A percentile compares a stretch with the other conserved stretches of the same genome.
phyloP scores from a whole-genome alignment of 92 coral and sea anemone genomes.

The Heliopora coerulea region DNA sequence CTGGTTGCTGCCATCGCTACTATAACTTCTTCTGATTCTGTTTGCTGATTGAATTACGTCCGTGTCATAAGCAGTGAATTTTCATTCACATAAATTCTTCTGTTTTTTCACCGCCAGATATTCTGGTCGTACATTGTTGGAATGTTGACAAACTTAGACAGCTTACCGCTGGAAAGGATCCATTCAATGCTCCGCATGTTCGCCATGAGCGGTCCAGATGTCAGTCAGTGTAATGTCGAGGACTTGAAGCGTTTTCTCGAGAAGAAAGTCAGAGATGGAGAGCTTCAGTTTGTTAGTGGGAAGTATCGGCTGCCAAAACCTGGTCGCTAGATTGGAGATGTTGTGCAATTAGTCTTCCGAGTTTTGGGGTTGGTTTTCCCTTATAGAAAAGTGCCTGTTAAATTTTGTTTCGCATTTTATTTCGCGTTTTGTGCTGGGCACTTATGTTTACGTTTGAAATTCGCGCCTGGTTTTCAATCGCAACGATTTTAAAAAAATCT shows the following conservation, averaged over 20 bases:
- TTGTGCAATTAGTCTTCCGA: no score
- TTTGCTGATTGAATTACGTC: no score
- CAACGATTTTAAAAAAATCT: no score
- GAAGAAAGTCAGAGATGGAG: constrained; percentile 94
- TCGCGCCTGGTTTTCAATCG: no score
- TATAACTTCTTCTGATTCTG: background rate
- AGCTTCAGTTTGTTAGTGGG: constrained; percentile 87
- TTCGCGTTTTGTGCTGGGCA: no score
- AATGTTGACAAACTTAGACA: constrained; percentile 97
- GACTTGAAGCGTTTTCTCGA: constrained; percentile 89
- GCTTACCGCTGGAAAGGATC: constrained; percentile 92
- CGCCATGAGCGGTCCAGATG: constrained; percentile 91
- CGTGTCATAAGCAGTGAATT: no score
- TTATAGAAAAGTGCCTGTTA: no score
- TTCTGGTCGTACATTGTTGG: constrained; percentile 99
- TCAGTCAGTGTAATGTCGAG: constrained; percentile 94
- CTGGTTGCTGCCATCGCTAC: background rate
- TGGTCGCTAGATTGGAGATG: constrained; percentile 45
- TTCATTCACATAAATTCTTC: no score
- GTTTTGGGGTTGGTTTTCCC: no score
- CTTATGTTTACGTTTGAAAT: no score
- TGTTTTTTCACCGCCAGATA: constrained; percentile 49
- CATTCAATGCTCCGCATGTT: constrained; percentile 98
- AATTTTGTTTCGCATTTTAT: no score
- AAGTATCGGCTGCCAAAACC: constrained; percentile 87